Percentiles rank a stretch among this genome's conserved stretches.
These are phyloP conservation scores for Triplophysa rosa DNA, from an alignment of 2,113 vertebrate species.

Conservation along the genomic window DNA sequence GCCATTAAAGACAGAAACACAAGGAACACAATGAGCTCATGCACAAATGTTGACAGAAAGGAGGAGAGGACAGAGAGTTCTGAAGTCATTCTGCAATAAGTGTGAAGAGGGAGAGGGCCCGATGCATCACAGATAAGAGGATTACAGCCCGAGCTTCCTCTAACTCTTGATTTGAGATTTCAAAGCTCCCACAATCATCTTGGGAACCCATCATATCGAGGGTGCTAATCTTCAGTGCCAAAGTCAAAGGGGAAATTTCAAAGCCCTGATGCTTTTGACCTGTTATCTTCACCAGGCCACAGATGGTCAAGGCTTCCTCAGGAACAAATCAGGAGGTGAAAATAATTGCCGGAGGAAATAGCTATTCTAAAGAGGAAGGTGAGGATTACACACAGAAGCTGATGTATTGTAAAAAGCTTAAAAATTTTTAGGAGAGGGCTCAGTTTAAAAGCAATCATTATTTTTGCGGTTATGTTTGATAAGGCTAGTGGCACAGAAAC, in stretches of 20 bases:
- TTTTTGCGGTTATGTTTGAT: too few species aligned
- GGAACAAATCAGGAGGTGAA: conserved; percentile 49
- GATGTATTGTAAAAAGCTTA: background rate
- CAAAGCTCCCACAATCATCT: conserved; percentile 58
- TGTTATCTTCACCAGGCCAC: conserved; percentile 61
- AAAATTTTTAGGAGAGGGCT: too few species aligned
- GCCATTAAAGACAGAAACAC: too few species aligned
- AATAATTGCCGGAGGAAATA: conserved; percentile 44
- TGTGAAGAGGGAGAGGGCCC: conserved; percentile 38
- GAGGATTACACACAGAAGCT: background rate
- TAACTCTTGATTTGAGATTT: conserved; percentile 65
- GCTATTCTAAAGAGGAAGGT: conserved; percentile 23
- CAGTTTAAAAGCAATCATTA: too few species aligned
- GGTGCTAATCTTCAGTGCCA: conserved; percentile 61
- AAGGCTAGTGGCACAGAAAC: too few species aligned
- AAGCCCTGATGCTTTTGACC: conserved; percentile 56
- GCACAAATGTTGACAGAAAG: conserved; percentile 16
- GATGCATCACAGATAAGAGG: conserved; percentile 64
- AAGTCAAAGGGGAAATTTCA: conserved; percentile 66
- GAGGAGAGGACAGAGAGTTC: conserved; percentile 27
- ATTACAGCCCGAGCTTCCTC: conserved; percentile 53
- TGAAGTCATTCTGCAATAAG: conserved; percentile 50
- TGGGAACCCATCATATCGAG: conserved; percentile 53
- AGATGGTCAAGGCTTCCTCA: conserved; percentile 62
- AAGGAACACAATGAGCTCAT: background rate